Conservation (phyloP, 92 coral and sea anemone genomes). For the Porites evermanni region DNA sequence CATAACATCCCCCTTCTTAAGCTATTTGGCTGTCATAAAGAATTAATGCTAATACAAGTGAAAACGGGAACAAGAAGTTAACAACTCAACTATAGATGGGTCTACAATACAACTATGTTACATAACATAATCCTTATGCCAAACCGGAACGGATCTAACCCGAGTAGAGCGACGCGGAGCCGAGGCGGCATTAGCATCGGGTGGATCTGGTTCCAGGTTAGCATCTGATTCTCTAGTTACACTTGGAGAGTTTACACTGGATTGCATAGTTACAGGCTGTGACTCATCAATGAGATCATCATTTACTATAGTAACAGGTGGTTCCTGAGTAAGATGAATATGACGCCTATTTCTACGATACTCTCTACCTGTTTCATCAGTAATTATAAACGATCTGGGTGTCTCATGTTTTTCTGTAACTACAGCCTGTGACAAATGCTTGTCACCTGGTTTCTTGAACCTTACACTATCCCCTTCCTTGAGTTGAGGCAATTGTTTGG, state of each 20-base stretch:
- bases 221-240: background rate
- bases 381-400: slow-evolving; percentile 12
- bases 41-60: no score
- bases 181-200: background rate
- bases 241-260: background rate
- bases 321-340: slow-evolving; percentile 34
- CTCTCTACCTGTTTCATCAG: slow-evolving; percentile 19
- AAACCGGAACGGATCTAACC: slow-evolving; percentile 5
- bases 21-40: no score
- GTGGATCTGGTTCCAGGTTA: background rate
- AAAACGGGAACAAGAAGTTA: background rate
- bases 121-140: slow-evolving; percentile 30
- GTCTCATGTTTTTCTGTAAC: slow-evolving; percentile 6
- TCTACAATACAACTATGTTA: background rate
- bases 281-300: slow-evolving; percentile 3
- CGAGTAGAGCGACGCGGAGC: slow-evolving; percentile 17
- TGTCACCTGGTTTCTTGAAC: slow-evolving; percentile 45
- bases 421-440: slow-evolving; percentile 12
- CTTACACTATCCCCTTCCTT: background rate
- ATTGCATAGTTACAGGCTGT: background rate
- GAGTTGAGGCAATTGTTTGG: no score
- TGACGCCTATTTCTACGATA: slow-evolving; percentile 34
- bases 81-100: slow-evolving; percentile 15
- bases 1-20: no score
- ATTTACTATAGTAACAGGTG: background rate